These are phyloP conservation scores for Echinops telfairi DNA, from an alignment of 2,113 vertebrate species.

Conservation along the genomic window DNA sequence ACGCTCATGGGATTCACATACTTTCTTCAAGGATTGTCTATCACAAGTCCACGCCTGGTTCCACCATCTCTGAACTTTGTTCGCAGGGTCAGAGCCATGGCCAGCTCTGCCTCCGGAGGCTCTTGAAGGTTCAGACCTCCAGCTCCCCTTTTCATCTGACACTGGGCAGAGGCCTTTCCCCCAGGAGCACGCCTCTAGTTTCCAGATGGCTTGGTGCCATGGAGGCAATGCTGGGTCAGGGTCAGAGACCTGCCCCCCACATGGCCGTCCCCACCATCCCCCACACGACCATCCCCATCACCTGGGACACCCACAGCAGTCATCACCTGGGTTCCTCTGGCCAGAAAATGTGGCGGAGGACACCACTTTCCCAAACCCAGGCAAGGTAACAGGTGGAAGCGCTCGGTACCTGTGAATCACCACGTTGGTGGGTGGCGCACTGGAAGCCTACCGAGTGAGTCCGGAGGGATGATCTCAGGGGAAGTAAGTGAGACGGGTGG, in stretches of 20 bases:
- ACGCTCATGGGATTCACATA: not conserved
- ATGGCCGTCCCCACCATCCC: not conserved
- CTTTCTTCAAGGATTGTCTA: not conserved
- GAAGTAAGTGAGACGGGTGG: not conserved
- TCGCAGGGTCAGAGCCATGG: not conserved
- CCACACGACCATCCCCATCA: not conserved
- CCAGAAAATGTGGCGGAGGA: not conserved
- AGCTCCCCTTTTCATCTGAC: not conserved
- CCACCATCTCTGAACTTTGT: not conserved
- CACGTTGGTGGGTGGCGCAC: not conserved
- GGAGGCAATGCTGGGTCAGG: not conserved
- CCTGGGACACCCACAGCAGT: not conserved
- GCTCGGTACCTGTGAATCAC: slow-evolving; percentile 55
- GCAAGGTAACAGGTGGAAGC: not conserved
- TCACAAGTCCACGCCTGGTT: not conserved
- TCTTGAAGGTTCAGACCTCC: not conserved
- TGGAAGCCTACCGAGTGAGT: not conserved
- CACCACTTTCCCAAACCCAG: slow-evolving; percentile 19
- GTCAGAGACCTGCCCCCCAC: not conserved
- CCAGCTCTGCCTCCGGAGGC: not conserved
- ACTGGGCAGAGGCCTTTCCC: not conserved
- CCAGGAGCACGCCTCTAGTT: not conserved
- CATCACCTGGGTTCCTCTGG: not conserved
- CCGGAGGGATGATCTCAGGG: not conserved
- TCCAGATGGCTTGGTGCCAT: not conserved